These are phyloP conservation scores for Saxidomus purpurata DNA, from an alignment of 1,140 invertebrate species.

Conservation along the genomic window DNA sequence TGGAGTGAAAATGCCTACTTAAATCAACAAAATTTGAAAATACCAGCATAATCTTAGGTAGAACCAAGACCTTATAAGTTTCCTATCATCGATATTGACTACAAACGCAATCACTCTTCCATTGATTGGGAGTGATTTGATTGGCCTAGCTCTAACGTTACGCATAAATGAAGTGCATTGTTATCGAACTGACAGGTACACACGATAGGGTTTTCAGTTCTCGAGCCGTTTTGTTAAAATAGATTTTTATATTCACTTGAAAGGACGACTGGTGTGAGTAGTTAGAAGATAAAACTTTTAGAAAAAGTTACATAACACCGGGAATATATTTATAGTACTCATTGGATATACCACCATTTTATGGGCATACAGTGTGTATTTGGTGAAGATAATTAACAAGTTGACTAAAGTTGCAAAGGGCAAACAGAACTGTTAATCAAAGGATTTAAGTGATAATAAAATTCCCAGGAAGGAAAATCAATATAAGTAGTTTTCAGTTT, in stretches of 20 bases:
- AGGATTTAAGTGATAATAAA: conserved; percentile 8
- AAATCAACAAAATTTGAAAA: conserved; percentile 37
- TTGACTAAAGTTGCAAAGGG: not conserved
- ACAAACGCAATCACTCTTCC: conserved; percentile 41
- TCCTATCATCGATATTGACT: conserved; percentile 41
- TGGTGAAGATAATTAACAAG: not conserved
- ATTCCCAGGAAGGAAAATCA: not conserved
- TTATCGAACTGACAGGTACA: conserved; percentile 39
- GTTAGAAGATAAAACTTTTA: not conserved
- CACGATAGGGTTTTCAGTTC: conserved; percentile 38
- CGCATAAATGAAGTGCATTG: conserved; percentile 49
- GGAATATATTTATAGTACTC: conserved; percentile 2
- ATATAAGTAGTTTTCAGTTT: not conserved
- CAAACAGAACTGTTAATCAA: not conserved
- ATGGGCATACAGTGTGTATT: not conserved
- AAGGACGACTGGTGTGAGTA: conserved; percentile 24
- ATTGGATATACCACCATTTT: not conserved
- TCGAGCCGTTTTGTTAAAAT: not conserved
- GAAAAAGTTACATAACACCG: not conserved
- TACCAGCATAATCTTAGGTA: conserved; percentile 13
- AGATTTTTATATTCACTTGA: conserved; percentile 21
- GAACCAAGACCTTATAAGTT: conserved; percentile 23
- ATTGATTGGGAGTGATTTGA: conserved; percentile 52
- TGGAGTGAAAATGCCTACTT: conserved; percentile 4
- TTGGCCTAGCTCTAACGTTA: conserved; percentile 37